phyloP scores from a whole-genome alignment of 1,140 invertebrate species.

The Psix sp. region DNA sequence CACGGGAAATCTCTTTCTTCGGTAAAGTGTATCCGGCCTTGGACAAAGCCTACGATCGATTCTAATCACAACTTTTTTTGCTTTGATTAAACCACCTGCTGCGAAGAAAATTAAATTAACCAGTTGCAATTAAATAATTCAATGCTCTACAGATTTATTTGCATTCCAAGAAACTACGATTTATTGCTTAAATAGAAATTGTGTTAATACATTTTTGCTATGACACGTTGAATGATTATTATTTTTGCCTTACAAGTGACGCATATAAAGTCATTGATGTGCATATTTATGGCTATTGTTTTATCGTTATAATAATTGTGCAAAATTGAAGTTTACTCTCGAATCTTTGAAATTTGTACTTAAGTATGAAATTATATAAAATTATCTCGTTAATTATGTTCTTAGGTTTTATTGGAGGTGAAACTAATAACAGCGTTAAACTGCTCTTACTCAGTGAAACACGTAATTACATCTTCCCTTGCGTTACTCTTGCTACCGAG shows the following conservation, averaged over 20 bases:
- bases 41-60: conserved; percentile 30
- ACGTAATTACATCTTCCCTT: conserved; percentile 68
- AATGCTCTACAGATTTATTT: too few relatives aligned
- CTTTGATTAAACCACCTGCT: conserved; percentile 29
- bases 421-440: conserved; percentile 70
- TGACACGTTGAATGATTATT: too few relatives aligned
- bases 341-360: too few relatives aligned
- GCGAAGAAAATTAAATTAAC: neutral
- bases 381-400: conserved; percentile 57
- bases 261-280: too few relatives aligned
- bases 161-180: too few relatives aligned
- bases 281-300: too few relatives aligned
- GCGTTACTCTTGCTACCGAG: conserved; percentile 66
- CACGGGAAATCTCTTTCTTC: conserved; percentile 55
- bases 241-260: too few relatives aligned
- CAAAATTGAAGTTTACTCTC: conserved; percentile 23
- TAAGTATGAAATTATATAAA: conserved; percentile 50
- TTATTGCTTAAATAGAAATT: too few relatives aligned
- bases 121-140: too few relatives aligned
- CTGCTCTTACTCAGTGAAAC: conserved; percentile 66
- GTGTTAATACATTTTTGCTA: too few relatives aligned
- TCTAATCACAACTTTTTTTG: conserved; percentile 37
- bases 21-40: conserved; percentile 54
- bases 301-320: neutral
- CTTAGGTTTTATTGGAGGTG: conserved; percentile 59